Conservation (phyloP, 2,113 vertebrate genomes). For the Leuciscus idus region DNA sequence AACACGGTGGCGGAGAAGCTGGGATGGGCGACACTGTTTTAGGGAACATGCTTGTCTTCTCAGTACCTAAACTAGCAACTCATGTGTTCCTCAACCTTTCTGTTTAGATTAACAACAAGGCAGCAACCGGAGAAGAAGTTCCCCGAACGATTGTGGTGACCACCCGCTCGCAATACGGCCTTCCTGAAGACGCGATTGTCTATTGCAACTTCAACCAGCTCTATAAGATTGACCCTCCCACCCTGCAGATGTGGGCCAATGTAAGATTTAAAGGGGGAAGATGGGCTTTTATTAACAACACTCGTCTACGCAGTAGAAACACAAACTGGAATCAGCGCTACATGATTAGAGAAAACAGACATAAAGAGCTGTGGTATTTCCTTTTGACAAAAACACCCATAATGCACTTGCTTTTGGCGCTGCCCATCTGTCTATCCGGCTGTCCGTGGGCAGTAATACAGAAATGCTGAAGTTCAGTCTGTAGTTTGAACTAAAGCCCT, state of each 20-base stretch:
- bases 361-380: no score
- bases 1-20: constrained; percentile 13
- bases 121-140: constrained; percentile 96
- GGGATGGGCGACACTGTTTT: background rate
- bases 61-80: background rate
- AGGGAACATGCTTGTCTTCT: background rate
- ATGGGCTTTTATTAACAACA: background rate
- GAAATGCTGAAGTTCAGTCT: background rate
- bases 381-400: background rate
- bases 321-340: background rate
- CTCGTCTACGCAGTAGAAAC: background rate
- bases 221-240: constrained; percentile 97
- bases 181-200: constrained; percentile 96
- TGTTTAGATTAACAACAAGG: constrained; percentile 95
- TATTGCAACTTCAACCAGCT: constrained; percentile 99
- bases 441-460: background rate
- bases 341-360: background rate
- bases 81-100: background rate
- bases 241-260: constrained; percentile 98
- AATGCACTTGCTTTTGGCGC: background rate
- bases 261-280: constrained; percentile 76
- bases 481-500: background rate
- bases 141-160: constrained; percentile 97
- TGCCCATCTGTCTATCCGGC: background rate
- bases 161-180: constrained; percentile 96